Conservation (phyloP, 2,888 invertebrate genomes). For the Nomada flava region DNA sequence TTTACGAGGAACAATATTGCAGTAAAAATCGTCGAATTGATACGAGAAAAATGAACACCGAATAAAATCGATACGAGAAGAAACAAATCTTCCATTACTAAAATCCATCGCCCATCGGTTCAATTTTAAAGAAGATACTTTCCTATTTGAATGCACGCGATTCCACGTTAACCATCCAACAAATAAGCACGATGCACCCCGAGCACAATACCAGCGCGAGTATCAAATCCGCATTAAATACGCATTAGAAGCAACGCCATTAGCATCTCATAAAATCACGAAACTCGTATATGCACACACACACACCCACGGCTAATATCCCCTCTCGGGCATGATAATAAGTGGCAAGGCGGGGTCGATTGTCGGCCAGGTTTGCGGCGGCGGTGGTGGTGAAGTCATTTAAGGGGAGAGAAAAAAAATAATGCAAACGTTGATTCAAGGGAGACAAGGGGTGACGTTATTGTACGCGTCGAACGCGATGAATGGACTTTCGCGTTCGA, state of each 20-base stretch:
- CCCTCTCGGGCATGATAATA: conserved; percentile 8
- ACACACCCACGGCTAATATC: background rate
- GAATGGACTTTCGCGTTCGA: conserved; percentile 63
- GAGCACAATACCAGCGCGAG: background rate
- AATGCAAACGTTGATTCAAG: conserved; percentile 55
- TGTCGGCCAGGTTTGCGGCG: background rate
- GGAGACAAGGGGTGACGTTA: conserved; percentile 42
- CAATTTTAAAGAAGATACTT: too few species aligned
- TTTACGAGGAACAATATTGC: too few species aligned
- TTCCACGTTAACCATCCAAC: too few species aligned
- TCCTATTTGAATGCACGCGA: too few species aligned
- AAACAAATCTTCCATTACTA: too few species aligned
- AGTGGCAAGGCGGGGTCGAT: background rate
- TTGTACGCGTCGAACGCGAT: conserved; percentile 56
- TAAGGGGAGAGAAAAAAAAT: conserved; percentile 6
- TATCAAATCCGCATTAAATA: background rate
- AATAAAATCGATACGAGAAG: too few species aligned
- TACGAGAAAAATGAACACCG: too few species aligned
- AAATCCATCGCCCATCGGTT: too few species aligned
- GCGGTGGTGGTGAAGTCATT: conserved; percentile 10
- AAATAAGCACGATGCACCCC: background rate
- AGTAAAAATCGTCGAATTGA: too few species aligned
- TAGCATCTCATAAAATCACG: conserved; percentile 6
- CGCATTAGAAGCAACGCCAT: background rate
- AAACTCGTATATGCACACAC: background rate